Percentiles rank a stretch among this genome's conserved stretches.
Evolutionary conservation across 2,113 vertebrate species (phyloP).

Genomic region (Serranochromis macrocephalus): DNA sequence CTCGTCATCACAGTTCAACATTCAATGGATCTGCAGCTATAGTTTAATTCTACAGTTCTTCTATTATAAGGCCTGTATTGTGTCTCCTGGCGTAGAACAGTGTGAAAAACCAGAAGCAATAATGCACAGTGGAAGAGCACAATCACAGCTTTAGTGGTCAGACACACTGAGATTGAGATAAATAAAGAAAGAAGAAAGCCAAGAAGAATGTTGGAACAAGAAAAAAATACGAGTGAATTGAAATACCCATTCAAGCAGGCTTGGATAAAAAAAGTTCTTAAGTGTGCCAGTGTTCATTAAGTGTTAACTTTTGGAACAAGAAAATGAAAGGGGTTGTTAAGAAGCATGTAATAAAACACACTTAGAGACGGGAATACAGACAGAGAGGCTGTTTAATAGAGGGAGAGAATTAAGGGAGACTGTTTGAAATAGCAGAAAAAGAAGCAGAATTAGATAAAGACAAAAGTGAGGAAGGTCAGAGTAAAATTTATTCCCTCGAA

Average conservation of each 20-base stretch:
- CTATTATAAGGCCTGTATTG: constrained; percentile 18
- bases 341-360: neutral
- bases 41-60: constrained; percentile 37
- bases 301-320: neutral
- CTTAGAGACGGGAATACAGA: neutral
- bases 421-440: neutral
- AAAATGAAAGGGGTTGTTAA: neutral
- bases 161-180: constrained; percentile 2
- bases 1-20: constrained; percentile 4
- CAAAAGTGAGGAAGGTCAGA: neutral
- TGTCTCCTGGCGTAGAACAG: neutral
- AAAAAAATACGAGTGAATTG: neutral
- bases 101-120: constrained; percentile 3
- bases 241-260: neutral
- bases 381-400: neutral
- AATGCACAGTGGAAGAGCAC: constrained; percentile 21
- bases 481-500: neutral
- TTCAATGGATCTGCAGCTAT: constrained; percentile 6
- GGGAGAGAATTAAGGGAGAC: neutral
- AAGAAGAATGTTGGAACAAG: neutral
- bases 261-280: neutral
- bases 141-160: constrained; percentile 27
- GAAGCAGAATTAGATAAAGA: neutral
- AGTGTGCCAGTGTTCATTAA: neutral
- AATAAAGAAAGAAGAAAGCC: constrained; percentile 8